Base-by-base conservation (phyloP, 2,113 vertebrate genomes). In the Phrynosoma blainvillii region DNA sequence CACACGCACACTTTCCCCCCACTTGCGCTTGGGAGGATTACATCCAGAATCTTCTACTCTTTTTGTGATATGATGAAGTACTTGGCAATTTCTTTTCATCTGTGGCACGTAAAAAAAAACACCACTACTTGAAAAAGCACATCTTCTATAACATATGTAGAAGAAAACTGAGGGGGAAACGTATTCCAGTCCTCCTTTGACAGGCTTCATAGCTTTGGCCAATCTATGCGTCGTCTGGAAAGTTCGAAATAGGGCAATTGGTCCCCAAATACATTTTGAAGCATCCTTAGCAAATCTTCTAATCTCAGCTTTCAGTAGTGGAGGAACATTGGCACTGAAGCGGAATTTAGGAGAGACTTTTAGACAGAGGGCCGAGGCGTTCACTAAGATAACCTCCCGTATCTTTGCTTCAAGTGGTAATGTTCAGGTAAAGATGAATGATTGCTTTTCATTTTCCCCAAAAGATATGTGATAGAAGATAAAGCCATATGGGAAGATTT, bases 401-500 rank as follows among this genome's bases (percentile, higher is more conserved):
- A 88, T 89, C 88, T 89, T 5, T 0, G 87, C 85, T 77, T 92
- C 76, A 91, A 93, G 77, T 78, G 70, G 87, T 65, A 90, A 79
- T 65, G 90, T 84, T 93, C 85, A 80, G 86, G 75, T 78, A 82
- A 0, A 10, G 92, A 88, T 92, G 93, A 90, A 78, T 79, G 87
- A 94, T 94, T 90, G 89, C 93, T 93, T 93, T 93, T 93, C 89
- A 56, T 93, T 89, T 93, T n/a, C n/a, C 47, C 84, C 80, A 20
- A 3, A 90, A 94, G 89, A 91, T 75, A 71, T 87, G 91, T 21
- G 40, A 90, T 89, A 89, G 93, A 90, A 92, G 90, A 91, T 84
- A 88, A 0, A 81, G 76, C 81, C 79, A 86, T 84, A 76, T 84
- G 83, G 56, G 0, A 78, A 66, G 79, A 77, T 87, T 95, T 90